phyloP scores from a whole-genome alignment of 1,140 invertebrate species.

The Zophobas morio region DNA sequence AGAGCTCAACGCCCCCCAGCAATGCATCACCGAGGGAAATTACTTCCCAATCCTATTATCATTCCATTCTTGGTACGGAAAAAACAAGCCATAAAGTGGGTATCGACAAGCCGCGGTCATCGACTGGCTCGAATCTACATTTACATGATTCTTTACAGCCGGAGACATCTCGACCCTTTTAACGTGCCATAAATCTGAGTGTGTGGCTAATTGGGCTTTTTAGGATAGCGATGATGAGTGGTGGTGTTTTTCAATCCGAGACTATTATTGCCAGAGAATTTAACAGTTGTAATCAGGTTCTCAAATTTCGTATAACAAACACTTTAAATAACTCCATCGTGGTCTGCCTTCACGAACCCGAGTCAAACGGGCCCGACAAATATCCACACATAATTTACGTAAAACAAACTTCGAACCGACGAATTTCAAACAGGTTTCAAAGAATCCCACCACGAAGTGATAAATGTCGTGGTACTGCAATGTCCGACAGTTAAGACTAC shows the following conservation, averaged over 20 bases:
- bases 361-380: no score
- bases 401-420: background rate
- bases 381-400: no score
- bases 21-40: conserved; percentile 52
- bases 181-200: conserved; percentile 23
- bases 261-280: no score
- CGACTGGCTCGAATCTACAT: conserved; percentile 14
- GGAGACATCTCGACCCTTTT: conserved; percentile 42
- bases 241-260: no score
- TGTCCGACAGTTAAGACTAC: conserved; percentile 1
- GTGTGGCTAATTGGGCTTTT: background rate
- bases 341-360: no score
- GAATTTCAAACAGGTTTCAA: conserved; percentile 3
- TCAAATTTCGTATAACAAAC: no score
- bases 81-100: conserved; percentile 46
- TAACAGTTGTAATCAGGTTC: no score
- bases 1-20: conserved; percentile 17
- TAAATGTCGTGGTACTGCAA: conserved; percentile 25
- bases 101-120: conserved; percentile 50
- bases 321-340: no score
- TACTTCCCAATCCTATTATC: conserved; percentile 60
- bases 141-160: conserved; percentile 40
- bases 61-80: conserved; percentile 53
- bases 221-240: conserved; percentile 37
- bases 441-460: conserved; percentile 11